Evolutionary conservation across 2,888 invertebrate genomes (phyloP).

Genomic region (Cantharis lateralis): DNA sequence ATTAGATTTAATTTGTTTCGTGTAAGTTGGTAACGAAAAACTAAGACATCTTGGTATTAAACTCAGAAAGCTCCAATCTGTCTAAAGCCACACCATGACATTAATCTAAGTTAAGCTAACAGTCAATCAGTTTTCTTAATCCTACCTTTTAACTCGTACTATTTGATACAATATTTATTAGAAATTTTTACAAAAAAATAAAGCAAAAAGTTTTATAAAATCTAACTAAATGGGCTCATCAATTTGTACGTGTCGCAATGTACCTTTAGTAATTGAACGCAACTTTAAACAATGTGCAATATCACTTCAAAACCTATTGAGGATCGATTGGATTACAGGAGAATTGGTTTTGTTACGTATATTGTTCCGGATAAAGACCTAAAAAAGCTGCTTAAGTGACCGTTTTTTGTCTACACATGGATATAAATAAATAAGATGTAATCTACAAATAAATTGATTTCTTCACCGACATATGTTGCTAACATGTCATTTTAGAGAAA

Average conservation of each 20-base stretch:
- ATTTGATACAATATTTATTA: neutral
- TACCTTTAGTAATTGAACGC: neutral
- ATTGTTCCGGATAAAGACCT: neutral
- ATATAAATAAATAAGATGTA: constrained; percentile 2
- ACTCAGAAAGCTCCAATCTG: constrained; percentile 12
- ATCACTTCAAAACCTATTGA: constrained; percentile 5
- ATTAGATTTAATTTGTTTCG: constrained; percentile 14
- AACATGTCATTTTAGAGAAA: neutral
- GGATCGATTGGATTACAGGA: constrained; percentile 12
- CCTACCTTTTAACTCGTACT: constrained; percentile 10
- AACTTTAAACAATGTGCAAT: neutral
- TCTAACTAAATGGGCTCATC: neutral
- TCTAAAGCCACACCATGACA: constrained; percentile 1
- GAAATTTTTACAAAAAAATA: neutral
- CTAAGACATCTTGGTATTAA: constrained; percentile 9
- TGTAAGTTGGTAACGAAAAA: constrained; percentile 10
- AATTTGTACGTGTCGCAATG: neutral
- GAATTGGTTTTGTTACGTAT: constrained; percentile 8
- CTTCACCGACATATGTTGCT: neutral
- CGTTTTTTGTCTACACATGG: neutral
- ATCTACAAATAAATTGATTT: constrained; percentile 2
- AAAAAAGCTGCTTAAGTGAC: constrained; percentile 1
- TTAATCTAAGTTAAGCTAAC: constrained; percentile 6
- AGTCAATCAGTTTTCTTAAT: constrained; percentile 10
- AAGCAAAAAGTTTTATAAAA: neutral